These are phyloP conservation scores for Trichogramma dendrolimi DNA, from an alignment of 2,888 invertebrate genomes.

Conservation along the genomic window DNA sequence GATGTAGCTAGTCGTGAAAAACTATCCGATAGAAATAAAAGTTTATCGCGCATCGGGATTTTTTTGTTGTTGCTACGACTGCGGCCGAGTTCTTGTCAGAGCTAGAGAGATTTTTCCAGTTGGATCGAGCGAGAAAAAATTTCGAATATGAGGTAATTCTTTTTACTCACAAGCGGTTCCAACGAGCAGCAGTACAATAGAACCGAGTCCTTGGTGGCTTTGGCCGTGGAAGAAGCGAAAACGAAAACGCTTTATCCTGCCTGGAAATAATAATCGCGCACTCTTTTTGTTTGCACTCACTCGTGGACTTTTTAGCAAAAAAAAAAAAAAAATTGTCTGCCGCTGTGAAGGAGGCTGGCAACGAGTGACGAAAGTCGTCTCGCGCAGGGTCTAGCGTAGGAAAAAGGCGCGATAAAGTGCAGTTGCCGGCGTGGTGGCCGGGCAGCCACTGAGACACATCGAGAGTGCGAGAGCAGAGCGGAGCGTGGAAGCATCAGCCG, in stretches of 20 bases:
- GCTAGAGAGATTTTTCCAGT: too few relatives aligned
- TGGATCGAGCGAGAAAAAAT: too few relatives aligned
- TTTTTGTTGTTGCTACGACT: too few relatives aligned
- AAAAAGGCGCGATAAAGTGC: constrained; percentile 3
- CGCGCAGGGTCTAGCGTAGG: background rate
- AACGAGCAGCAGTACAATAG: too few relatives aligned
- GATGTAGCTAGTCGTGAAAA: too few relatives aligned
- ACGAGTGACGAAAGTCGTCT: background rate
- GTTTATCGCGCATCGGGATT: too few relatives aligned
- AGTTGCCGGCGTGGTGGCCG: constrained; percentile 50
- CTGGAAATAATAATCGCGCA: background rate
- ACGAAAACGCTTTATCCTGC: background rate
- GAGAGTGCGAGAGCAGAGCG: constrained; percentile 29
- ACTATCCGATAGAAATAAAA: too few relatives aligned
- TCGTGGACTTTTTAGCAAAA: background rate
- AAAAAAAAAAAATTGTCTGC: too few relatives aligned
- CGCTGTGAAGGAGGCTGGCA: background rate
- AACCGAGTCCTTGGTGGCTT: too few relatives aligned
- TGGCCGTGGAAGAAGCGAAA: background rate
- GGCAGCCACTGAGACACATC: constrained; percentile 46
- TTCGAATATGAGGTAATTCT: too few relatives aligned
- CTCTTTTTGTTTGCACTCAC: background rate
- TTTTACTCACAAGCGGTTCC: too few relatives aligned
- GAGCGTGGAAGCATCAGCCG: constrained; percentile 30
- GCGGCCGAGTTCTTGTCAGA: too few relatives aligned